These are phyloP conservation scores for Tiliacea aurago DNA, from an alignment of 2,888 invertebrate species.

Conservation along the genomic window DNA sequence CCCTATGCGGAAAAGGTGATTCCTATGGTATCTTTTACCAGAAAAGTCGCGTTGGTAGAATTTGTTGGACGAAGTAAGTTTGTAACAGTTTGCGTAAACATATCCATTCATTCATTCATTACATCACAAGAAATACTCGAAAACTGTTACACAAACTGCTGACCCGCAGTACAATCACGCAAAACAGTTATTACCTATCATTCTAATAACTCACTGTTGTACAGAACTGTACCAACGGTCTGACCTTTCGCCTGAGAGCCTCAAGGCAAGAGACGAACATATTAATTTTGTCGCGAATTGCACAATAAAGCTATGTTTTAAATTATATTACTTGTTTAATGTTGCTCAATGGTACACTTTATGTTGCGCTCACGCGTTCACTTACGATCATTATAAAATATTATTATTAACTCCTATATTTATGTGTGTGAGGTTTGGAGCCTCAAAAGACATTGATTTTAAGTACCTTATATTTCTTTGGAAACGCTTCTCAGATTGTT, in stretches of 20 bases:
- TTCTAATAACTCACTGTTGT: conserved; percentile 55
- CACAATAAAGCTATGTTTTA: conserved; percentile 59
- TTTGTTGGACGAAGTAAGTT: neutral
- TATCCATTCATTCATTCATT: neutral
- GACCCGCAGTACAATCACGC: conserved; percentile 58
- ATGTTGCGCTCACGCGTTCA: conserved; percentile 20
- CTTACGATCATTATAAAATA: conserved; percentile 26
- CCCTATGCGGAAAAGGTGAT: neutral
- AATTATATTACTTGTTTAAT: conserved; percentile 51
- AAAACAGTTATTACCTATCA: conserved; percentile 53
- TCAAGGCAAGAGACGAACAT: conserved; percentile 56
- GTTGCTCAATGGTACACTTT: conserved; percentile 49
- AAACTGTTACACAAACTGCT: conserved; percentile 52
- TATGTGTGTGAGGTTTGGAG: neutral
- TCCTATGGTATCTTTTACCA: neutral
- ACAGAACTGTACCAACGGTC: conserved; percentile 47
- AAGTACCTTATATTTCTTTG: neutral
- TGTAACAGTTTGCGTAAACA: neutral
- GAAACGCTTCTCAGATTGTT: neutral
- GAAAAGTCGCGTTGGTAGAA: neutral
- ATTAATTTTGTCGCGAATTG: conserved; percentile 66
- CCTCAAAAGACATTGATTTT: neutral
- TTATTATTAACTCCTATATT: neutral
- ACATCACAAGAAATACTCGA: conserved; percentile 20
- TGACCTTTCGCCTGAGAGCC: conserved; percentile 59